Evolutionary conservation across 2,113 vertebrate species (phyloP).

Genomic region (Pipra filicauda): DNA sequence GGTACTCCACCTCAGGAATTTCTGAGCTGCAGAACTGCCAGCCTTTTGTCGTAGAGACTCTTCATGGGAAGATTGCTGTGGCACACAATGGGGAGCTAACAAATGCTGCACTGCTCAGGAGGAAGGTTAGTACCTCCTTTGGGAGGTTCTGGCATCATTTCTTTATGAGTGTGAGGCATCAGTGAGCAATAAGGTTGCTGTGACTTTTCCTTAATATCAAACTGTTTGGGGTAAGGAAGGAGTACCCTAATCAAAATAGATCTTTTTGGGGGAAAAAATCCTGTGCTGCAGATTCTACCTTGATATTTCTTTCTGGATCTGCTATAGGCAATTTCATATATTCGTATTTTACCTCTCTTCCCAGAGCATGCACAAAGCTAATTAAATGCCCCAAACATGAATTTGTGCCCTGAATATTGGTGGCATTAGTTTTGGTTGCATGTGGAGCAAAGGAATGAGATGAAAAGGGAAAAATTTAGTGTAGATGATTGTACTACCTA

Average conservation of each 20-base stretch:
- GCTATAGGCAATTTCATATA: neutral
- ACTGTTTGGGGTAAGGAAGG: neutral
- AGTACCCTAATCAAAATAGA: neutral
- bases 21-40: constrained; percentile 98
- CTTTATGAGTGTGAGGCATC: neutral
- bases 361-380: neutral
- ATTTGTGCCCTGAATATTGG: neutral
- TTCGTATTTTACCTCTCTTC: neutral
- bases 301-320: neutral
- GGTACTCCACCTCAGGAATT: constrained; percentile 93
- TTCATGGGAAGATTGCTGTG: constrained; percentile 95
- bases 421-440: neutral
- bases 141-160: neutral
- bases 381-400: neutral
- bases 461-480: neutral
- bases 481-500: neutral
- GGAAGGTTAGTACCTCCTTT: constrained; percentile 75
- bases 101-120: constrained; percentile 85
- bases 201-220: neutral
- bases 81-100: constrained; percentile 96
- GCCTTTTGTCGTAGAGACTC: constrained; percentile 96
- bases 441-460: neutral
- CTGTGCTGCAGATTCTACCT: neutral
- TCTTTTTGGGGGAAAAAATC: accelerated
- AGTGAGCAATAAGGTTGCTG: neutral